A percentile compares a stretch with the other conserved stretches of the same genome.
Conservation (phyloP, 2,113 vertebrate genomes). For the Odocoileus hemionus region DNA sequence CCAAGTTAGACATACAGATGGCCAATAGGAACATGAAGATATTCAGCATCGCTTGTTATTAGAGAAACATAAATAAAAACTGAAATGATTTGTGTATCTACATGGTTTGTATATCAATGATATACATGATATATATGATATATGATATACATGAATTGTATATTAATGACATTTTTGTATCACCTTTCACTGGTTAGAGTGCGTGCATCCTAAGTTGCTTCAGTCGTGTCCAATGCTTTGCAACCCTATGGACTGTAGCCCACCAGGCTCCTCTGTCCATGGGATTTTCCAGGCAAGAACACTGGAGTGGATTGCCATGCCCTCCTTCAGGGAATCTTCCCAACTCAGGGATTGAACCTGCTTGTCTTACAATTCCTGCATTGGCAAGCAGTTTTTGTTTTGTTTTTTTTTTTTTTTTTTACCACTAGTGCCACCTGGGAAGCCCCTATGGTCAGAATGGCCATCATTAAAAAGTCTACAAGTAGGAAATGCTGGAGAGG, state of each 20-base stretch:
- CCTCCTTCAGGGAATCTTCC: neutral
- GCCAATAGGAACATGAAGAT: neutral
- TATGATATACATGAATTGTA: neutral
- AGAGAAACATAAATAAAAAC: neutral
- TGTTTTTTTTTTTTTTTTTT: neutral
- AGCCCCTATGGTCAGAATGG: neutral
- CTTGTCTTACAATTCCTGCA: neutral
- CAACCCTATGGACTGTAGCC: neutral
- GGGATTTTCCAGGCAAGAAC: neutral
- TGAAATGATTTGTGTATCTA: neutral
- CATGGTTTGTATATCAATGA: neutral
- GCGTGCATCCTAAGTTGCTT: rapidly evolving
- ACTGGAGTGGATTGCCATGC: neutral
- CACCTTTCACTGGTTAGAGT: neutral
- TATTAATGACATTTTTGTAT: neutral
- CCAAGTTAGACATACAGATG: neutral
- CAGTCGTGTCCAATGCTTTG: neutral
- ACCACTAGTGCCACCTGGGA: neutral
- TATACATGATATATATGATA: neutral
- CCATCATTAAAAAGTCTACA: neutral
- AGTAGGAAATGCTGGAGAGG: neutral
- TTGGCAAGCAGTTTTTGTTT: neutral
- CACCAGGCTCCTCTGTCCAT: neutral
- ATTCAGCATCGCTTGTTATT: neutral
- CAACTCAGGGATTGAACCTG: neutral